phyloP scores from a whole-genome alignment of 2,888 invertebrate species.

The Caenorhabditis virilis region DNA sequence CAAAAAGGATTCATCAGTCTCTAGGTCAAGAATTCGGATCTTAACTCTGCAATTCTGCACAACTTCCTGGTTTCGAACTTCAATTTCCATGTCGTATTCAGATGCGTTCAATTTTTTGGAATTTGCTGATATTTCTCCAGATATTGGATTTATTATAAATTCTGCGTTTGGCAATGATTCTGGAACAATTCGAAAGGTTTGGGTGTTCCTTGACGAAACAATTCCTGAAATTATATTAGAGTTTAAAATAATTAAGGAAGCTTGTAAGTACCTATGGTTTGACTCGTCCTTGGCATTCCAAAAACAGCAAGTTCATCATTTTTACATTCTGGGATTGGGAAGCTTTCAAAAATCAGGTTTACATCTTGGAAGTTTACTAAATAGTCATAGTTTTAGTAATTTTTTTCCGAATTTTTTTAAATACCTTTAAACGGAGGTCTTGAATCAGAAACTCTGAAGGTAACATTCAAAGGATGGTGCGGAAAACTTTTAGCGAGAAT shows the following conservation, averaged over 20 bases:
- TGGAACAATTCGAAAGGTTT: not conserved
- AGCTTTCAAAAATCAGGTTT: not conserved
- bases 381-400: too few relatives aligned
- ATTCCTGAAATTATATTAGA: not conserved
- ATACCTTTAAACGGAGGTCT: conserved; percentile 13
- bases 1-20: too few relatives aligned
- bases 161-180: too few relatives aligned
- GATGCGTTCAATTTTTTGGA: conserved; percentile 5
- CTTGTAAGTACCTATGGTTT: too few relatives aligned
- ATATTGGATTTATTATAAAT: conserved; percentile 1
- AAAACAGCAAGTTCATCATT: too few relatives aligned
- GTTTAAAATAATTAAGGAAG: not conserved
- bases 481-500: too few relatives aligned
- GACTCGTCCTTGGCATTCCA: too few relatives aligned
- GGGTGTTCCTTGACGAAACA: not conserved
- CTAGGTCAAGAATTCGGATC: too few relatives aligned
- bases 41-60: conserved; percentile 1
- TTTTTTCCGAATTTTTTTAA: not conserved
- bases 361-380: too few relatives aligned
- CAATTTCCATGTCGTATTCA: too few relatives aligned
- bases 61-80: conserved; percentile 16
- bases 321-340: not conserved
- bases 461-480: conserved; percentile 25
- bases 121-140: conserved; percentile 8
- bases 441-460: conserved; percentile 18